Percentiles rank a stretch among this genome's conserved stretches.
Conservation (phyloP, 2,113 vertebrate genomes). For the Helogale parvula region DNA sequence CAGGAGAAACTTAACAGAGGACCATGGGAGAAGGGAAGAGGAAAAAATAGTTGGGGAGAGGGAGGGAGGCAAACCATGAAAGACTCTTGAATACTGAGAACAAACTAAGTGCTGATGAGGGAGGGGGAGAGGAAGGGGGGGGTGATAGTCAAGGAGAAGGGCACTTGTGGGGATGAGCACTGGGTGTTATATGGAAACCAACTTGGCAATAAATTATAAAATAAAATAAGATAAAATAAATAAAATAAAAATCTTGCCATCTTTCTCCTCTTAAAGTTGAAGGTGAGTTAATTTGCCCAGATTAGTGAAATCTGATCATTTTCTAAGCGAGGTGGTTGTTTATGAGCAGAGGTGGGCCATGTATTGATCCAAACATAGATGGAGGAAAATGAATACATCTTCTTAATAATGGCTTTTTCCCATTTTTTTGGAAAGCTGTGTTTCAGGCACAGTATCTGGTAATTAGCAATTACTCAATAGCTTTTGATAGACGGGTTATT, state of each 20-base stretch:
- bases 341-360: background rate
- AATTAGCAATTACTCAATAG: background rate
- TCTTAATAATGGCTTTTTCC: background rate
- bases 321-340: background rate
- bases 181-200: too few species aligned
- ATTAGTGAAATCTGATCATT: background rate
- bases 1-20: too few species aligned
- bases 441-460: background rate
- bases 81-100: too few species aligned
- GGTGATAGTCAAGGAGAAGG: too few species aligned
- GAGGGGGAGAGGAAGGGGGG: too few species aligned
- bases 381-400: background rate
- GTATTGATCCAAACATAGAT: background rate
- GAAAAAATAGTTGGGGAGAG: too few species aligned
- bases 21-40: too few species aligned
- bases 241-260: background rate
- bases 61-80: too few species aligned
- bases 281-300: background rate
- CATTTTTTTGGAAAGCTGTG: background rate
- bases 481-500: background rate
- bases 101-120: too few species aligned
- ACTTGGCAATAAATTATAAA: too few species aligned
- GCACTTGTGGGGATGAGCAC: too few species aligned
- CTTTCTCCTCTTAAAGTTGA: background rate
- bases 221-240: too few species aligned